Base-by-base conservation (phyloP, 2,113 vertebrate species). In the Ochotona curzoniae region DNA sequence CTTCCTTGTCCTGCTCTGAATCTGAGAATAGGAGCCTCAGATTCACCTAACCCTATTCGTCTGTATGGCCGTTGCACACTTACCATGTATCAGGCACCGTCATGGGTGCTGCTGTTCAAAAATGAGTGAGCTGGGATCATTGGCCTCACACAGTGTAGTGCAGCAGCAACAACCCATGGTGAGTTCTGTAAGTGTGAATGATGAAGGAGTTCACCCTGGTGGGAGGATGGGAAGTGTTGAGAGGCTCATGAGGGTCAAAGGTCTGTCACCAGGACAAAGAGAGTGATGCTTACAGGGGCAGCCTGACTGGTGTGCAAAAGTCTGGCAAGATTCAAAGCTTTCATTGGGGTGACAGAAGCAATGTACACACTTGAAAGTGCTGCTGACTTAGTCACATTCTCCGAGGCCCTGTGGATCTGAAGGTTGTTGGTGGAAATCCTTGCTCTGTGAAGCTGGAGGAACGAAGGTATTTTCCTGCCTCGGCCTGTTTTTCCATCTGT, bases 1-100 rank as follows among this genome's bases (percentile, higher is more conserved):
- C 89, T 63, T 71, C 81, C 32, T 83, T 91, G 23, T 85, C 71
- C 87, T 47, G 69, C 64, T 85, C 30, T 89, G 32, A 93, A 32
- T 57, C 64, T 71, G 84, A 88, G 60, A 26, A 47, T 83, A 28
- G n/a, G 25, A 66, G 44, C 47, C 17, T 47, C 38, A 63, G 35
- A n/a, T 35, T 66, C 14, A 14, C 57, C 60, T 23, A 64, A 67
- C 57, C 88, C 14, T 38, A 23, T 73, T 88, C 35, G 79, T 47
- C 30, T 6, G 30, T 28, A 30, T 17, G 18, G 54, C 13, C 54
- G 1, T 13, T 0, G 25, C 71, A 57, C 21, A 2, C 21, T 30
- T 84, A 1, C 3, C 4, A 1, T 10, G 6, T 78, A 18, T n/a
- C 13, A 26, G 35, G 14, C 57, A 51, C 20, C 64, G 13, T 25